These are phyloP conservation scores for Aphidoletes aphidimyza DNA, from an alignment of 2,888 invertebrate species.

Conservation along the genomic window DNA sequence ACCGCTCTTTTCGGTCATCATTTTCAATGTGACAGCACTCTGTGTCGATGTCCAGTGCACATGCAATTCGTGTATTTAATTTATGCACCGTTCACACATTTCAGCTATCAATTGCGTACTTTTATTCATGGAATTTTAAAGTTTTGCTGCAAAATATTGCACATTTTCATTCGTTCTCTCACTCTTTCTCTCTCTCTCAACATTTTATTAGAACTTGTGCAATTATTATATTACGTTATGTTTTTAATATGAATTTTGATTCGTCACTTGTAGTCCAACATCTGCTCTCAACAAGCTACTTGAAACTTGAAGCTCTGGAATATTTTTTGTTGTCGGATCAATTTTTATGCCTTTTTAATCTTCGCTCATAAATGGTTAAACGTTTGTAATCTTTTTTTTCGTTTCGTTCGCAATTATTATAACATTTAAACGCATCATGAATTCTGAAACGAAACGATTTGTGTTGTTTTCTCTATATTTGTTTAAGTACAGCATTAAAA, in stretches of 20 bases:
- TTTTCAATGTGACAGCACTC: no score
- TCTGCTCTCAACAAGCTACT: neutral
- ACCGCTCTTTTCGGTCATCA: no score
- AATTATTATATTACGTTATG: neutral
- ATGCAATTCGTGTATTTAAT: slow-evolving; percentile 1
- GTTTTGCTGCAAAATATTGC: no score
- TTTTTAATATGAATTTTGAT: neutral
- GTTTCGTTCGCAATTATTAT: neutral
- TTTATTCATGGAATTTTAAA: no score
- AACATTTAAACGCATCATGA: neutral
- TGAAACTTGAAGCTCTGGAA: neutral
- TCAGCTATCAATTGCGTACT: slow-evolving; percentile 3
- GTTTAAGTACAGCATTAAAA: neutral
- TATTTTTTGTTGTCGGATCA: neutral
- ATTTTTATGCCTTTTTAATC: neutral
- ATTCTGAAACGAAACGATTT: neutral
- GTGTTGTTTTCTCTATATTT: neutral
- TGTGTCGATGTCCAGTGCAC: neutral
- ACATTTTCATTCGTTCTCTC: neutral
- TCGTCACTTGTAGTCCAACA: neutral
- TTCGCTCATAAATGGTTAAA: neutral
- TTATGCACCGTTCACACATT: slow-evolving; percentile 33
- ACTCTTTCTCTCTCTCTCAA: neutral
- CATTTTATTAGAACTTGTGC: neutral
- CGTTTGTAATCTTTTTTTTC: neutral